Evolutionary conservation across 2,888 invertebrate species (phyloP).

Genomic region (Kryphioiulus occultus): DNA sequence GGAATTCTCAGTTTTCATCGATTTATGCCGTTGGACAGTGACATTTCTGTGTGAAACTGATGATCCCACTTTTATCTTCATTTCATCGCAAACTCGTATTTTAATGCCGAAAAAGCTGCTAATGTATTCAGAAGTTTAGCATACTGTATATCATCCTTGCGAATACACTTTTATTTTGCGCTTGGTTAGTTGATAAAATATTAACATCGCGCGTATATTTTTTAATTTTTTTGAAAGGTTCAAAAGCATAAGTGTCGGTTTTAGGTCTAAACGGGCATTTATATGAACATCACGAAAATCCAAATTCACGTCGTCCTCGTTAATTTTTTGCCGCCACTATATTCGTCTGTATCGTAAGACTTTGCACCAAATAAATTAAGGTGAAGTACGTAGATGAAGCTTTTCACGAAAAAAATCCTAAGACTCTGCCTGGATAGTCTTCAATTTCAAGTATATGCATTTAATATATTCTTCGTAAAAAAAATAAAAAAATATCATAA

Average conservation of each 20-base stretch:
- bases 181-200: not conserved
- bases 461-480: too few relatives aligned
- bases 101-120: not conserved
- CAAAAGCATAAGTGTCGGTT: not conserved
- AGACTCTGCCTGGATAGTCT: too few relatives aligned
- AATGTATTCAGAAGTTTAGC: not conserved
- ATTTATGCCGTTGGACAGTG: slow-evolving; percentile 20
- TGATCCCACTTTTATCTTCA: not conserved
- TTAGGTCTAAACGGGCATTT: not conserved
- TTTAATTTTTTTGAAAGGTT: not conserved
- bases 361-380: too few relatives aligned
- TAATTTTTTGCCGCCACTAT: not conserved
- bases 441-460: too few relatives aligned
- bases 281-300: not conserved
- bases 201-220: not conserved
- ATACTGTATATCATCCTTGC: not conserved
- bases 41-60: not conserved
- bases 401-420: too few relatives aligned
- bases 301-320: not conserved
- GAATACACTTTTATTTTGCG: not conserved
- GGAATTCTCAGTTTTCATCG: not conserved
- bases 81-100: not conserved
- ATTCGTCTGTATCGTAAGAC: too few relatives aligned
- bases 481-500: too few relatives aligned
- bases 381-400: too few relatives aligned